Conservation (phyloP, 2,888 invertebrate species). For the Exocentrus adspersus region DNA sequence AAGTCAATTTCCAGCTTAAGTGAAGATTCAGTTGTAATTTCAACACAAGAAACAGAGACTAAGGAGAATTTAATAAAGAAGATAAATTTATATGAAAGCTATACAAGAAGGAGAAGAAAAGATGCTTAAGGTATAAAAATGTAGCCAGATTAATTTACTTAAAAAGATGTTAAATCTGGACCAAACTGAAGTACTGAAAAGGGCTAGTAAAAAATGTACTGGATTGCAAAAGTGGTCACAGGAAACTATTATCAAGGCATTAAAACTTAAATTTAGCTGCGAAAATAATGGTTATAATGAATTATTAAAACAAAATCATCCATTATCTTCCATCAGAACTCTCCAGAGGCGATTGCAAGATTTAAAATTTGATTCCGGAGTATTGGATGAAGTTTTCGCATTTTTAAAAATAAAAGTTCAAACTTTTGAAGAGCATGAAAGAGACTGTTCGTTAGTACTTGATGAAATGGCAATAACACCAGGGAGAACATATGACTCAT, state of each 20-base stretch:
- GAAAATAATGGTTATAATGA: slow-evolving; percentile 36
- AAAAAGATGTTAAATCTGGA: not conserved
- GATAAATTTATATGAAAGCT: not conserved
- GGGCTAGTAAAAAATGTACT: too few species aligned
- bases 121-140: not conserved
- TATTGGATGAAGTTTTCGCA: slow-evolving; percentile 38
- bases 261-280: slow-evolving; percentile 37
- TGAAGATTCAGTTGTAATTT: not conserved
- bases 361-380: slow-evolving; percentile 39
- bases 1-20: not conserved
- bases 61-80: not conserved
- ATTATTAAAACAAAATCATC: slow-evolving; percentile 34
- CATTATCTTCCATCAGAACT: slow-evolving; percentile 41
- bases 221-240: slow-evolving; percentile 35
- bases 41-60: not conserved
- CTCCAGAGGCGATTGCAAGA: slow-evolving; percentile 34
- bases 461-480: slow-evolving; percentile 44
- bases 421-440: slow-evolving; percentile 29
- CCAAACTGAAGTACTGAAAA: not conserved
- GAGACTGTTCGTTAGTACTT: slow-evolving; percentile 32
- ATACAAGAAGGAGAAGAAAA: not conserved
- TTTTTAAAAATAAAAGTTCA: slow-evolving; percentile 34
- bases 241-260: slow-evolving; percentile 30
- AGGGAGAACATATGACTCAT: slow-evolving; percentile 28
- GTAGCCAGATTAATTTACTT: not conserved